A percentile compares a stretch with the other conserved stretches of the same genome.
phyloP scores from a whole-genome alignment of 2,113 vertebrate species.

The Larimichthys polyactis region DNA sequence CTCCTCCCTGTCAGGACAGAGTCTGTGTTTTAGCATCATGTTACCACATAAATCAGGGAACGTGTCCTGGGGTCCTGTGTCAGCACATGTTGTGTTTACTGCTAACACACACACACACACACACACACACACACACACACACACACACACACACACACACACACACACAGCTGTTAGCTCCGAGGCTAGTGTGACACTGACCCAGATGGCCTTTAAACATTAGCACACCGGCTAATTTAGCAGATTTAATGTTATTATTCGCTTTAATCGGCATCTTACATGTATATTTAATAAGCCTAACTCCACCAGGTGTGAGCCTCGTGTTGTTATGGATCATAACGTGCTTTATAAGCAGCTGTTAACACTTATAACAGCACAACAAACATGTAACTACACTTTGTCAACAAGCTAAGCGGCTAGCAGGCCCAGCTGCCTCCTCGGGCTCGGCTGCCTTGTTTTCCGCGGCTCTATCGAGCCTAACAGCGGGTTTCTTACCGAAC shows the following conservation, averaged over 20 bases:
- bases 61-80: constrained; percentile 56
- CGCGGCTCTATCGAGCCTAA: neutral
- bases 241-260: too few species aligned
- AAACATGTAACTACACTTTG: too few species aligned
- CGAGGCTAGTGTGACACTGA: constrained; percentile 33
- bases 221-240: too few species aligned
- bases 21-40: constrained; percentile 43
- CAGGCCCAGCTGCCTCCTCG: neutral
- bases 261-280: too few species aligned
- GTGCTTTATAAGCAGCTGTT: too few species aligned
- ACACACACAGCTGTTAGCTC: neutral
- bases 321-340: too few species aligned
- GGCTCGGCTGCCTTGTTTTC: neutral
- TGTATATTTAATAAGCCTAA: too few species aligned
- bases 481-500: constrained; percentile 85
- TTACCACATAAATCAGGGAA: constrained; percentile 68
- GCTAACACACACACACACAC: too few species aligned
- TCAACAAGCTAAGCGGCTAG: constrained; percentile 21
- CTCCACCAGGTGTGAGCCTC: too few species aligned
- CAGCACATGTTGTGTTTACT: constrained; percentile 56
- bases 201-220: constrained; percentile 19
- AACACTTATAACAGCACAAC: too few species aligned
- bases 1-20: constrained; percentile 63
- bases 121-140: too few species aligned
- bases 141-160: too few species aligned